A percentile compares a stretch with the other conserved stretches of the same genome.
These are phyloP conservation scores for Orientallactaga bullata DNA, from an alignment of 2,113 vertebrate genomes.

Conservation along the genomic window DNA sequence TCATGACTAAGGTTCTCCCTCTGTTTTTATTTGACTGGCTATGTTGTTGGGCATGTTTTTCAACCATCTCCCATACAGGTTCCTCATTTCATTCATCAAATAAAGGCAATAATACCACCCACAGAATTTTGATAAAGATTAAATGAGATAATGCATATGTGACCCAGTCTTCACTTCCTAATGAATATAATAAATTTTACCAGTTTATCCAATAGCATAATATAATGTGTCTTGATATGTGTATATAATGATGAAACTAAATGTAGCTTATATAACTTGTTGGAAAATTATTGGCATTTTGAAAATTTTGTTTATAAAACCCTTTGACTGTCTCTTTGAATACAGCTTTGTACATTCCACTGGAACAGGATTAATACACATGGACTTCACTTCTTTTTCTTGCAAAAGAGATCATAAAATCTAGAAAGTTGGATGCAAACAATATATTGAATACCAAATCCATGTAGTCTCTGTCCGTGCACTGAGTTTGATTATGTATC, in stretches of 20 bases:
- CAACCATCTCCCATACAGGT: not conserved
- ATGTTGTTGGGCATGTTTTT: not conserved
- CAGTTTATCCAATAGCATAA: not conserved
- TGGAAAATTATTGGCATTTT: constrained; percentile 34
- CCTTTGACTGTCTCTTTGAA: not conserved
- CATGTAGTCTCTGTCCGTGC: not conserved
- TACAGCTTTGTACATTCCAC: not conserved
- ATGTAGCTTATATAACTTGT: not conserved
- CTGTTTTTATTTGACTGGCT: not conserved
- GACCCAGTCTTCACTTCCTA: not conserved
- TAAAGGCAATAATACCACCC: not conserved
- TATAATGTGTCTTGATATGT: not conserved
- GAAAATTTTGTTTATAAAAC: not conserved
- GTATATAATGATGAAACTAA: not conserved
- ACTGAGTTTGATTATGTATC: constrained; percentile 38
- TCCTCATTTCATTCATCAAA: constrained; percentile 10
- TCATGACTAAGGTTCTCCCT: not conserved
- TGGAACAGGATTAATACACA: not conserved
- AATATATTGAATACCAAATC: constrained; percentile 29
- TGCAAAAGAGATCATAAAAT: constrained; percentile 16
- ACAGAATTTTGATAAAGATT: not conserved
- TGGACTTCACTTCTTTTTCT: not conserved
- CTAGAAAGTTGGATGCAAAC: constrained; percentile 26
- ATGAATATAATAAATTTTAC: not conserved
- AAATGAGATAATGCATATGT: constrained; percentile 30